Percentiles rank a stretch among this genome's conserved stretches.
These are phyloP conservation scores for Harpagoxenus sublaevis DNA, from an alignment of 2,888 invertebrate species.

Conservation along the genomic window DNA sequence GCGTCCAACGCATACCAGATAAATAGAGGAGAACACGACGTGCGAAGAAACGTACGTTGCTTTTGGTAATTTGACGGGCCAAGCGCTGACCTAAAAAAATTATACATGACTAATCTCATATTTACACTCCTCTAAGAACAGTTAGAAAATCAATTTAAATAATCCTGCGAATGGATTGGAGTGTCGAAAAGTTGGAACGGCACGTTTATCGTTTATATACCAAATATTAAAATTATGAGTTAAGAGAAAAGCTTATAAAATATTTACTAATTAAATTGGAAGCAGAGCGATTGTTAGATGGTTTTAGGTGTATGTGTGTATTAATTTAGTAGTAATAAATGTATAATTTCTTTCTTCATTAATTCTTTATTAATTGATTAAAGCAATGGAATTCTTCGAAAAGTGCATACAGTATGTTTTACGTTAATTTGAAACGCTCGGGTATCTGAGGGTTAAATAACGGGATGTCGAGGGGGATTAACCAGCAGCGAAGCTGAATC, in stretches of 20 bases:
- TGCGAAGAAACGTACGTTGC: background rate
- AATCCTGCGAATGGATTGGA: background rate
- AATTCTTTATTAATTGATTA: constrained; percentile 1
- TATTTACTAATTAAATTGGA: background rate
- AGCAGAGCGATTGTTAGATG: background rate
- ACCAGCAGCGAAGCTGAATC: constrained; percentile 7
- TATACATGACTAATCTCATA: background rate
- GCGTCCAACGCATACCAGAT: background rate
- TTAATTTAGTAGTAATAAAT: background rate
- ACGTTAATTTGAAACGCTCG: constrained; percentile 17
- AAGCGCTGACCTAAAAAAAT: background rate
- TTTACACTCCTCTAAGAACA: background rate
- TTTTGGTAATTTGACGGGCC: background rate
- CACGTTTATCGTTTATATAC: background rate
- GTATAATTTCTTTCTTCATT: background rate
- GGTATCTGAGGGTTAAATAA: background rate
- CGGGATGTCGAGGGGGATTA: background rate
- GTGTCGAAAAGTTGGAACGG: background rate
- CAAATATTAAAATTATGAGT: background rate
- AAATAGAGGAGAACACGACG: constrained; percentile 2
- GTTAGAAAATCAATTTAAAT: background rate
- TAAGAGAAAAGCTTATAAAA: background rate
- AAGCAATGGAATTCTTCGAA: background rate
- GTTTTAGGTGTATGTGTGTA: background rate
- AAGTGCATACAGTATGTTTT: background rate